These are phyloP conservation scores for Globodera rostochiensis DNA, from an alignment of 1,140 invertebrate genomes.

Conservation along the genomic window DNA sequence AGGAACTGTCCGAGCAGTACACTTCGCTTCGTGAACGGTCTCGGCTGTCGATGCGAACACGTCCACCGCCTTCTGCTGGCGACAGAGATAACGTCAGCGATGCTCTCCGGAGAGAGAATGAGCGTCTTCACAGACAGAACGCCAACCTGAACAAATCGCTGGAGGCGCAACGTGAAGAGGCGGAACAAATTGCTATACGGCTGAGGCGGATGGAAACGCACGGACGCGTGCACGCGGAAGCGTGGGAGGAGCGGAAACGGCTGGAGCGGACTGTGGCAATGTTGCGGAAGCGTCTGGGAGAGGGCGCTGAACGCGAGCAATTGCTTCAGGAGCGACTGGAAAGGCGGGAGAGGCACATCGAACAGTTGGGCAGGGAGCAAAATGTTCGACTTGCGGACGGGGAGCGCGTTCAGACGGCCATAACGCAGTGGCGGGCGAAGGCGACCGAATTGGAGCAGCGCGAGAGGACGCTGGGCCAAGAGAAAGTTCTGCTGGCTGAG, in stretches of 20 bases:
- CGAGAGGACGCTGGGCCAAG: slow-evolving; percentile 9
- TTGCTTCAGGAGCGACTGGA: slow-evolving; percentile 30
- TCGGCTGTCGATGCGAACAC: slow-evolving; percentile 16
- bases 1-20: slow-evolving; percentile 38
- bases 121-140: slow-evolving; percentile 35
- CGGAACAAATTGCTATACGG: slow-evolving; percentile 30
- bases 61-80: slow-evolving; percentile 12
- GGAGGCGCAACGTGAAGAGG: slow-evolving; percentile 30
- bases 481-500: slow-evolving; percentile 4
- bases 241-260: slow-evolving; percentile 39
- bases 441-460: slow-evolving; percentile 12
- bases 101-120: slow-evolving; percentile 34
- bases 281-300: slow-evolving; percentile 25
- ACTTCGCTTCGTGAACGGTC: slow-evolving; percentile 30
- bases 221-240: slow-evolving; percentile 22
- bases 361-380: slow-evolving; percentile 34
- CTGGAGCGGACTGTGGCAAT: slow-evolving; percentile 7
- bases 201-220: slow-evolving; percentile 25
- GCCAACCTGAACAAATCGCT: slow-evolving; percentile 30
- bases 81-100: background rate
- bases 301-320: slow-evolving; percentile 18
- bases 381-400: slow-evolving; percentile 12
- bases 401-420: slow-evolving; percentile 13
- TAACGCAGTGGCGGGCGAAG: slow-evolving; percentile 33
- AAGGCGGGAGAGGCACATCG: slow-evolving; percentile 40